Base-by-base conservation (phyloP, 2,113 vertebrate genomes). In the Gorsachius goisagi region DNA sequence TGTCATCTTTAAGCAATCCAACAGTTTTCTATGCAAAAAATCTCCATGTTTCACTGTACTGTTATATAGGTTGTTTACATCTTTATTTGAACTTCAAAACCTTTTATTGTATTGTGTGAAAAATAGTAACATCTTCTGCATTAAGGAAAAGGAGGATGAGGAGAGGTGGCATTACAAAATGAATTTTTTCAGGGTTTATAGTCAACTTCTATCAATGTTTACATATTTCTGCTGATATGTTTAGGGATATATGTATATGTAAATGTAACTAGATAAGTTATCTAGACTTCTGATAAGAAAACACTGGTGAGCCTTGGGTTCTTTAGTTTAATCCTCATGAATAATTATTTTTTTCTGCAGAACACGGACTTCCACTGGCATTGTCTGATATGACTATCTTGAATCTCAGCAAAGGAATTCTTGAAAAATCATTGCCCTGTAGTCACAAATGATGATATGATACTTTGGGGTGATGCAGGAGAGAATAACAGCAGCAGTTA, bases 41-140 rank as follows among this genome's bases (percentile, higher is more conserved):
- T n/a, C 9, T 47, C 14, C 5, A n/a, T 11, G 7, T 66, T 13
- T 79, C 30, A 5, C 21, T 60, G 32, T 0, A 1, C 5, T 47
- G 8, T 22, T 37, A 16, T 58, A 35, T 23, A 58, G 5, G 11
- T 73, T 78, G 77, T 52, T 87, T 27, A 55, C 12, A 60, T 26
- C 5, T 90, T 78, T 32, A 59, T 81, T 26, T 81, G 49, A 37
- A 5, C 10, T 66, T 74, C 9, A 55, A 55, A 69, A 66, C 35
- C 6, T 63, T 63, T 50, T 47, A 41, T 26, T 58, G 4, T 4
- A n/a, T 17, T 49, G 47, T 44, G 18, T 62, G 37, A 78, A 66
- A 77, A 79, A 59, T 11, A 63, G 2, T 49, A 55, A 60, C 4
- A 33, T 7, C 8, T 58, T 90, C 50, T 59, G 4, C 26, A 33